These are phyloP conservation scores for Physocephala rufipes DNA, from an alignment of 2,888 invertebrate genomes.

Conservation along the genomic window DNA sequence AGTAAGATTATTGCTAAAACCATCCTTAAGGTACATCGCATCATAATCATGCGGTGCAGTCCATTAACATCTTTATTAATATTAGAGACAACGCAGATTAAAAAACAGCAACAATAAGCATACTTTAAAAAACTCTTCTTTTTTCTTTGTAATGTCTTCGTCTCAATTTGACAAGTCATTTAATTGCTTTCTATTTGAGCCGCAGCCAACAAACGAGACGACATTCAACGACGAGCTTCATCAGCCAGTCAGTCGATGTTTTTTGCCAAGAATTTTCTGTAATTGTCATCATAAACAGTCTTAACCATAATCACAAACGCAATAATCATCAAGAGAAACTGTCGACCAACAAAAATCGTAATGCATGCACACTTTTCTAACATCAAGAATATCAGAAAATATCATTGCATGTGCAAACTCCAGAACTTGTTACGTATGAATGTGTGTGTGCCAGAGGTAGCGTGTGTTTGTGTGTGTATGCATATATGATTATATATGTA, in stretches of 20 bases:
- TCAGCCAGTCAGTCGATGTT: not conserved
- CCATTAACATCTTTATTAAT: constrained; percentile 2
- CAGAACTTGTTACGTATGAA: constrained; percentile 6
- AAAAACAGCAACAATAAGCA: not conserved
- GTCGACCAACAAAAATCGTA: not conserved
- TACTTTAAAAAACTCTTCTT: not conserved
- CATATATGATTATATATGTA: no score
- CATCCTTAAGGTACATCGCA: not conserved
- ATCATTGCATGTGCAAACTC: not conserved
- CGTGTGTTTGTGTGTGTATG: no score
- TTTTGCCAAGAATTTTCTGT: constrained; percentile 2
- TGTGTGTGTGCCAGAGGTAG: no score
- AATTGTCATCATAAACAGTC: constrained; percentile 12
- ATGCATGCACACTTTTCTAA: not conserved
- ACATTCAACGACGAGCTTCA: not conserved
- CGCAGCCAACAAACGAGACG: not conserved
- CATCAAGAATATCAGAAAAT: not conserved
- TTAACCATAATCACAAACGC: constrained; percentile 1
- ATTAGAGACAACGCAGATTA: not conserved
- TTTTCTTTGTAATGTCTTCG: not conserved
- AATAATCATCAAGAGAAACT: constrained; percentile 1
- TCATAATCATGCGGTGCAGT: not conserved
- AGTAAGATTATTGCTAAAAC: not conserved
- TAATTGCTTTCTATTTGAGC: constrained; percentile 31
- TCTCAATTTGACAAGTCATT: constrained; percentile 13